Conservation (phyloP, 2,797 vertebrate genomes). For the Sparus aurata region DNA sequence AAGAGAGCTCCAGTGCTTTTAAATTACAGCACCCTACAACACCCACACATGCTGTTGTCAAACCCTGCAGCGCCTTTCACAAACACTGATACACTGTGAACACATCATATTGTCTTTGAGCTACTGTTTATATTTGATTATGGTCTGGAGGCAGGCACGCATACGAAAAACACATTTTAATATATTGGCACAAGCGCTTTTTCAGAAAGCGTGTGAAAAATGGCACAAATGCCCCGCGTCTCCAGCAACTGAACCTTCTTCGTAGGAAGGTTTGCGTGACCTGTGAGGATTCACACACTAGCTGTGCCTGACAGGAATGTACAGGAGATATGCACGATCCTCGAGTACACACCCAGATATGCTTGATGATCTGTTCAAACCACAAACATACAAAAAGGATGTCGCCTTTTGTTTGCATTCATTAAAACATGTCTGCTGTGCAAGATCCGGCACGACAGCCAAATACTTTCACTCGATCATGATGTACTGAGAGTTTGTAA, state of each 20-base stretch:
- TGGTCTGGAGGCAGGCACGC: neutral
- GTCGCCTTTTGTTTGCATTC: slow-evolving; percentile 47
- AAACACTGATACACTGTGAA: slow-evolving; percentile 34
- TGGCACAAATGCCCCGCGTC: slow-evolving; percentile 12
- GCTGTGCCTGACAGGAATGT: slow-evolving; percentile 65
- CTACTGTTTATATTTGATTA: slow-evolving; percentile 12
- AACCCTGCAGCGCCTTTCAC: slow-evolving; percentile 28
- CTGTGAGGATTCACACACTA: slow-evolving; percentile 56
- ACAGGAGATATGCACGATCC: slow-evolving; percentile 55
- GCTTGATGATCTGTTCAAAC: slow-evolving; percentile 22
- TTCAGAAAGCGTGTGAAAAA: slow-evolving; percentile 44
- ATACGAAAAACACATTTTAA: neutral
- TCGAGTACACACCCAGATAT: slow-evolving; percentile 59
- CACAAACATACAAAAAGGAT: slow-evolving; percentile 35
- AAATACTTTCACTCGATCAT: slow-evolving; percentile 10
- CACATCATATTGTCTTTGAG: slow-evolving; percentile 28
- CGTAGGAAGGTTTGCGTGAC: slow-evolving; percentile 61
- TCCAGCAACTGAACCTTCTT: slow-evolving; percentile 23
- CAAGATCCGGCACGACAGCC: slow-evolving; percentile 28
- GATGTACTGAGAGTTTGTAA: slow-evolving; percentile 18
- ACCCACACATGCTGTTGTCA: slow-evolving; percentile 51
- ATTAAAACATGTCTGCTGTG: slow-evolving; percentile 36
- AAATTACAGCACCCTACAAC: slow-evolving; percentile 45
- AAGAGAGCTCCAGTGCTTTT: slow-evolving; percentile 26
- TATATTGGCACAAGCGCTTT: neutral